These are phyloP conservation scores for Netelia virgata DNA, from an alignment of 2,888 invertebrate genomes.

Conservation along the genomic window DNA sequence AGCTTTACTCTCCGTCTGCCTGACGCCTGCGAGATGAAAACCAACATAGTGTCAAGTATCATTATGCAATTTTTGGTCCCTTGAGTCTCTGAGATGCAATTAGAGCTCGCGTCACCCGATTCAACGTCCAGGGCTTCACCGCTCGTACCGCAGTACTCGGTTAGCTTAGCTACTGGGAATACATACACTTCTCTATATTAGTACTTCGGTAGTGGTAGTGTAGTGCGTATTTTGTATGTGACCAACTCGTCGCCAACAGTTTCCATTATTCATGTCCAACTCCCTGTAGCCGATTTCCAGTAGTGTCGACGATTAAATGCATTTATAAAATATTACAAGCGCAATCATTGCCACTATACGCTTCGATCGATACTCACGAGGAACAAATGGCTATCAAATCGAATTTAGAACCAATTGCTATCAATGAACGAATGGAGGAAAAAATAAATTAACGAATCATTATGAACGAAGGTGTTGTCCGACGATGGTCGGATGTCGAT, in stretches of 20 bases:
- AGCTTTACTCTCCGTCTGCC: background rate
- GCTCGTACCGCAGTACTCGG: background rate
- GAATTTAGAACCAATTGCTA: no score
- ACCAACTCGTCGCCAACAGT: constrained; percentile 48
- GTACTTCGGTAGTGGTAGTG: background rate
- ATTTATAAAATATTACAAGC: background rate
- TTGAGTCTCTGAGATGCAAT: constrained; percentile 72
- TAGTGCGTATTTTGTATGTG: constrained; percentile 29
- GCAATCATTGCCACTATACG: no score
- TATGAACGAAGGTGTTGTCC: no score
- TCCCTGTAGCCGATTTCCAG: constrained; percentile 41
- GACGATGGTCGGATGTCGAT: no score
- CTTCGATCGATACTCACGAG: no score
- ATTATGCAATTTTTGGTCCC: constrained; percentile 71
- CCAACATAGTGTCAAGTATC: constrained; percentile 66
- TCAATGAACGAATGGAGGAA: no score
- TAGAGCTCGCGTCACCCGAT: constrained; percentile 64
- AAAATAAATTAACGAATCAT: no score
- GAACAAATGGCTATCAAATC: no score
- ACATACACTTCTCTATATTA: background rate
- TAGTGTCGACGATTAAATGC: constrained; percentile 22
- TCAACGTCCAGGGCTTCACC: constrained; percentile 29
- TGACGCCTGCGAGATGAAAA: constrained; percentile 54
- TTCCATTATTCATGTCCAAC: constrained; percentile 63
- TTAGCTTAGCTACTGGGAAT: constrained; percentile 3